Conservation (phyloP, 2,113 vertebrate species). For the Sebastes schlegelii region DNA sequence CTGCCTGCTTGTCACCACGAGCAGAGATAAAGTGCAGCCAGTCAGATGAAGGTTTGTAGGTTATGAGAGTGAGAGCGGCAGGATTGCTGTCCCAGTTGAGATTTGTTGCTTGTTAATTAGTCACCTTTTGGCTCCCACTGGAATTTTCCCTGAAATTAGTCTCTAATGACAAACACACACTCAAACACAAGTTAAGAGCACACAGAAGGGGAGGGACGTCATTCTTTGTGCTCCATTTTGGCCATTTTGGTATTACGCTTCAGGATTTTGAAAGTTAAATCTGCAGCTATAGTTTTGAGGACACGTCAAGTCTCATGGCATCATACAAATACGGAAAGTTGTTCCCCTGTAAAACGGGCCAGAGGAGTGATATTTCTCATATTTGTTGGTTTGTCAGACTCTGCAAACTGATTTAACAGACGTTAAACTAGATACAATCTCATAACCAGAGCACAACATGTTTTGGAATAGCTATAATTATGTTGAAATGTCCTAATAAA, state of each 20-base stretch:
- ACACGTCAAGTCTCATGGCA: too few species aligned
- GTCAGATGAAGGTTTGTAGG: constrained; percentile 46
- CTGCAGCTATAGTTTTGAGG: too few species aligned
- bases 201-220: neutral
- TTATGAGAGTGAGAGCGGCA: constrained; percentile 19
- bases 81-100: constrained; percentile 34
- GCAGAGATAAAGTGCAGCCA: constrained; percentile 38
- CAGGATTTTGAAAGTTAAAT: neutral
- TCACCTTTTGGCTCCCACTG: constrained; percentile 45
- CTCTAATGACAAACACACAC: constrained; percentile 41
- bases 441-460: neutral
- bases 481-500: constrained; percentile 1
- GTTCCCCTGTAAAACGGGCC: neutral
- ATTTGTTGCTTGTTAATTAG: constrained; percentile 59
- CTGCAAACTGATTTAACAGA: neutral
- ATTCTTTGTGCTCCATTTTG: neutral
- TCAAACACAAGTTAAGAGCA: constrained; percentile 8
- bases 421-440: neutral
- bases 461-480: neutral
- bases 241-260: neutral
- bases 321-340: too few species aligned
- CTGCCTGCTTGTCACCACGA: constrained; percentile 5
- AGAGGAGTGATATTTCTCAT: neutral
- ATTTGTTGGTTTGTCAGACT: neutral
- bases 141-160: constrained; percentile 55